phyloP scores from a whole-genome alignment of 2,888 invertebrate species.

The Toxonevra muliebris region DNA sequence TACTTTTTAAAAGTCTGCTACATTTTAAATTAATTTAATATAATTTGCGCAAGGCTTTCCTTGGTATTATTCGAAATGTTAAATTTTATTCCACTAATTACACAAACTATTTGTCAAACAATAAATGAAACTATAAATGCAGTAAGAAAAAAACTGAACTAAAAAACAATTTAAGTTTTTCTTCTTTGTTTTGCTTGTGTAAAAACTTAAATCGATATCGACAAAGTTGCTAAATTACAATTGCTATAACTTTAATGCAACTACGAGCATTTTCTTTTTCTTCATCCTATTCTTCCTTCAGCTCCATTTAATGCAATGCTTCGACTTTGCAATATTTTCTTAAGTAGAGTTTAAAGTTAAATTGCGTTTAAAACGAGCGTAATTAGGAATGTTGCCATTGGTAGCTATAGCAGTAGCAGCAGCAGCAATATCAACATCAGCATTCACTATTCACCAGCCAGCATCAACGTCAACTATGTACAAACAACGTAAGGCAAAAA shows the following conservation, averaged over 20 bases:
- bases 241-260: conserved; percentile 27
- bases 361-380: conserved; percentile 57
- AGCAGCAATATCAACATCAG: conserved; percentile 43
- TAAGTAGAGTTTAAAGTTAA: conserved; percentile 59
- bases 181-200: too few species aligned
- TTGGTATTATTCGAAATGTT: too few species aligned
- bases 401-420: conserved; percentile 19
- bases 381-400: conserved; percentile 57
- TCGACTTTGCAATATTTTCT: conserved; percentile 38
- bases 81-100: too few species aligned
- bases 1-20: too few species aligned
- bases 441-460: conserved; percentile 33
- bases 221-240: conserved; percentile 33
- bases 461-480: conserved; percentile 4
- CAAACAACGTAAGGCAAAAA: neutral
- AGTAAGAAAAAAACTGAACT: too few species aligned
- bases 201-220: conserved; percentile 32
- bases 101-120: too few species aligned
- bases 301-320: conserved; percentile 8
- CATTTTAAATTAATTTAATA: too few species aligned
- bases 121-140: too few species aligned
- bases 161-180: too few species aligned
- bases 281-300: neutral
- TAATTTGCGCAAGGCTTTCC: too few species aligned
- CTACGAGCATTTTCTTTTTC: conserved; percentile 11